A percentile compares a stretch with the other conserved stretches of the same genome.
Conservation (phyloP, 2,113 vertebrate species). For the Polypterus bichir region DNA sequence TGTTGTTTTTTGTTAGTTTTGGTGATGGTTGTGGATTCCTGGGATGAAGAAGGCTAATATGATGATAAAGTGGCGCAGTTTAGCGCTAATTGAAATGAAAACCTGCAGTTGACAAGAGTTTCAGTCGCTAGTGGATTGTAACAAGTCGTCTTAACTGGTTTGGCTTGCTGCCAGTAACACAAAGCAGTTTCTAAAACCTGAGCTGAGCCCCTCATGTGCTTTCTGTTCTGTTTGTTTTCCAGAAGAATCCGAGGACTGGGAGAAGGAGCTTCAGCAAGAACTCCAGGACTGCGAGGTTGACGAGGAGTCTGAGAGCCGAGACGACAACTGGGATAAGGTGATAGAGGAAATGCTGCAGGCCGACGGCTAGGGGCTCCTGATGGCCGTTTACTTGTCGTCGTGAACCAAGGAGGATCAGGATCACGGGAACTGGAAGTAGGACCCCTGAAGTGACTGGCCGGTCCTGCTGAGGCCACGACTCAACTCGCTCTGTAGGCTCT, state of each 20-base stretch:
- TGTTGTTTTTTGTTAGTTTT: no score
- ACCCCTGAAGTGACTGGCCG: no score
- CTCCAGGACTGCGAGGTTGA: conserved; percentile 91
- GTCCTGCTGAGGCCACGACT: no score
- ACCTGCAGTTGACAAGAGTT: neutral
- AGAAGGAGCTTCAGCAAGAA: conserved; percentile 84
- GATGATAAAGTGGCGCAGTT: neutral
- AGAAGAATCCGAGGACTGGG: conserved; percentile 84
- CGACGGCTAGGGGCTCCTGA: conserved; percentile 41
- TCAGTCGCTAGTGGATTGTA: no score
- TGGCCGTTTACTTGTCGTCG: no score
- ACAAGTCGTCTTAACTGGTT: neutral
- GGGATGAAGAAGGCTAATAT: no score
- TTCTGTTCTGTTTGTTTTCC: conserved; percentile 19
- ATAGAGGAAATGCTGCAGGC: conserved; percentile 87
- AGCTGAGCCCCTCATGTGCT: neutral
- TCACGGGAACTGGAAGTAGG: no score
- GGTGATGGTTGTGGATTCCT: no score
- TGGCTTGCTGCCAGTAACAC: neutral
- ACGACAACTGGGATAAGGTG: conserved; percentile 88
- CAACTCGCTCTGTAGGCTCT: no score
- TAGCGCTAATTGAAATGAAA: neutral
- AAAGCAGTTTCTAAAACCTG: neutral
- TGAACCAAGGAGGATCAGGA: no score
- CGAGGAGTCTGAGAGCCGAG: conserved; percentile 65